Evolutionary conservation across 2,113 vertebrate genomes (phyloP), one percentile per base, ranked within the genome.

Genomic region (Rattus rattus): DNA sequence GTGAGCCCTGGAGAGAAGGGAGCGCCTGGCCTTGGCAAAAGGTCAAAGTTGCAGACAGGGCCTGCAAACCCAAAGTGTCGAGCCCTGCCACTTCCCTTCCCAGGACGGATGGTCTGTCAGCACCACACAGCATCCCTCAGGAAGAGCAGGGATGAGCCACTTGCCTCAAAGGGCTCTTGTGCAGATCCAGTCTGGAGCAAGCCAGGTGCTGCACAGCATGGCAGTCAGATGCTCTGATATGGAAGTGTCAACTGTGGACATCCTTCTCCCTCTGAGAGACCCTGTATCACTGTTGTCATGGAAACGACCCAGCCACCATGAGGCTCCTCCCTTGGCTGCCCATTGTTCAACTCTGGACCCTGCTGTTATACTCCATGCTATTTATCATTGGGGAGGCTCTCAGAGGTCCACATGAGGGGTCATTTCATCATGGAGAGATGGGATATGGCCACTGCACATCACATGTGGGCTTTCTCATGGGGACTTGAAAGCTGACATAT

Each of bases 21-120:
- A 43, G 36, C 1, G 0, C 6, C 36, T 0, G n/a, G 39, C 56
- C 12, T 4, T 28, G 12, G 36, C n/a, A 61, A 12, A 39, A 84
- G 56, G 36, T 84, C 20, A 63, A 63, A 84, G 56, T 17, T 39
- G 56, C 61, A 61, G 56, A 2, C n/a, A 28, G 13, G 80, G 22
- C 22, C 16, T n/a, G 11, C n/a, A 22, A 43, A 26, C 56, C 6
- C 56, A 43, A 83, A 59, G 36, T 59, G n/a, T 61, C 80, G 14
- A 61, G 36, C 80, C 36, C 56, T 61, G 56, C 0, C 22, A 28
- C 22, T 83, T 39, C 22, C 80, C 56, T 83, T 9, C 10, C 12
- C 36, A 39, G 54, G 20, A 7, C 16, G 80, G 12, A 39, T 39
- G 36, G 3, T 61, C 16, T 28, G 22, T 61, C 80, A 84, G 80